phyloP scores from a whole-genome alignment of 2,113 vertebrate genomes.

The Dipodomys spectabilis region DNA sequence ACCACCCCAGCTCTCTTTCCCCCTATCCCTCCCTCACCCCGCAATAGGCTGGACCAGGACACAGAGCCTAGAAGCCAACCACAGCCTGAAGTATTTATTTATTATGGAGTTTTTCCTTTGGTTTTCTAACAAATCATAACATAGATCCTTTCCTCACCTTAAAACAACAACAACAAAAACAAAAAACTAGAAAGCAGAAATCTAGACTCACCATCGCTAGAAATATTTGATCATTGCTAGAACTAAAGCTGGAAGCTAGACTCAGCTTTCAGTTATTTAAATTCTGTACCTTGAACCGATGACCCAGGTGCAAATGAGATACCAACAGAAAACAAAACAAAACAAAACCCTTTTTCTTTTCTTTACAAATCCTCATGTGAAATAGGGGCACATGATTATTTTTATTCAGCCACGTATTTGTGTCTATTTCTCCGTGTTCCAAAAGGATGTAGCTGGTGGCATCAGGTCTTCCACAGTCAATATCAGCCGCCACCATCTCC shows the following conservation, averaged over 20 bases:
- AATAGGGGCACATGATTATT: background rate
- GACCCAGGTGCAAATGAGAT: background rate
- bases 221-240: background rate
- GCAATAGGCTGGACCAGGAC: background rate
- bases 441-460: background rate
- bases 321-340: background rate
- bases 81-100: background rate
- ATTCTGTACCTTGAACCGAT: background rate
- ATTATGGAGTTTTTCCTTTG: background rate
- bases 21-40: too few species aligned
- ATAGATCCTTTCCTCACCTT: background rate
- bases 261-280: background rate
- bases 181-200: constrained; percentile 13
- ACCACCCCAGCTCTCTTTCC: background rate
- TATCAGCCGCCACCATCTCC: background rate
- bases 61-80: too few species aligned
- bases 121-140: background rate
- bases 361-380: background rate
- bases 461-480: background rate
- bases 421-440: background rate
- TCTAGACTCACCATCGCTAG: background rate
- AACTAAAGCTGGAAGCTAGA: background rate
- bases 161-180: constrained; percentile 1
- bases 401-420: background rate
- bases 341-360: background rate